These are phyloP conservation scores for Rhagium mordax DNA, from an alignment of 2,888 invertebrate species.

Conservation along the genomic window DNA sequence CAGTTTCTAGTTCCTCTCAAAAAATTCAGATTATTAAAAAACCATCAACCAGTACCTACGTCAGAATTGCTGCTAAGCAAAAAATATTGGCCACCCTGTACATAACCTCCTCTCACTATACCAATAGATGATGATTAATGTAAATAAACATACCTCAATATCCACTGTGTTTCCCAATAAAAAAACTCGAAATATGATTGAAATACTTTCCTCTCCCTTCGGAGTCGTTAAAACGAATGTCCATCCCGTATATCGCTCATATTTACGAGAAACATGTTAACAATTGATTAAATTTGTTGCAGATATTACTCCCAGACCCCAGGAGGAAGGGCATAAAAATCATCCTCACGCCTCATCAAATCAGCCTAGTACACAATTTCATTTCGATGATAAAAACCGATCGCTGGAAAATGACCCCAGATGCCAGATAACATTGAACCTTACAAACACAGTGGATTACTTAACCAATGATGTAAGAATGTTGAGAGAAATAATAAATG, in stretches of 20 bases:
- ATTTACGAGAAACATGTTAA: conserved; percentile 32
- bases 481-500: conserved; percentile 46
- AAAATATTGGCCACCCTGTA: too few relatives aligned
- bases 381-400: conserved; percentile 13
- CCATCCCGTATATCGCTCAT: background rate
- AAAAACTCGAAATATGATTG: background rate
- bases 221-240: background rate
- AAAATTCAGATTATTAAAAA: too few relatives aligned
- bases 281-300: conserved; percentile 42
- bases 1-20: too few relatives aligned
- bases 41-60: too few relatives aligned
- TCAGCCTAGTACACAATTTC: conserved; percentile 33
- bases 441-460: conserved; percentile 47
- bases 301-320: conserved; percentile 36
- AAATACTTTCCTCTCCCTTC: background rate
- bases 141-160: background rate
- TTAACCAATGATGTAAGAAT: conserved; percentile 48
- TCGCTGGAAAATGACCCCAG: conserved; percentile 1
- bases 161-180: background rate
- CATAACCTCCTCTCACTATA: too few relatives aligned
- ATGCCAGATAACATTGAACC: conserved; percentile 43
- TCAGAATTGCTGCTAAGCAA: too few relatives aligned
- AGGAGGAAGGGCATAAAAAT: conserved; percentile 26
- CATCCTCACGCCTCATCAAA: conserved; percentile 36
- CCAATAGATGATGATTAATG: too few relatives aligned